Percentiles rank a stretch among this genome's conserved stretches.
These are phyloP conservation scores for Chironomus riparius DNA, from an alignment of 2,888 invertebrate genomes.

Conservation along the genomic window DNA sequence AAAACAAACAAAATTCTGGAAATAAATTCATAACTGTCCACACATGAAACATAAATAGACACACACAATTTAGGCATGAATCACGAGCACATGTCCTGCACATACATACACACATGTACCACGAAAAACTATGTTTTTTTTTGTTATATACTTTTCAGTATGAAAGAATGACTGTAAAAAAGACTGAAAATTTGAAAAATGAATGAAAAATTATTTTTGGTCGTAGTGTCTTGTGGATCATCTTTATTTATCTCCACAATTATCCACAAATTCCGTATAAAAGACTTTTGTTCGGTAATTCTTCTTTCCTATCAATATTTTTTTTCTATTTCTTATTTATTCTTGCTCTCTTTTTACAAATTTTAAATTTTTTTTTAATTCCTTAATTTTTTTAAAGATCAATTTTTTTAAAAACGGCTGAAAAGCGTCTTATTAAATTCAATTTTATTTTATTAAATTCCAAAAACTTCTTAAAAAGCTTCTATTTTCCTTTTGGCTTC, in stretches of 20 bases:
- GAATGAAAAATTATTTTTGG: conserved; percentile 15
- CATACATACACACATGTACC: not conserved
- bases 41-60: conserved; percentile 8
- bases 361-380: not conserved
- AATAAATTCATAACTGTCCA: not conserved
- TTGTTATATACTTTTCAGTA: not conserved
- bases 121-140: not conserved
- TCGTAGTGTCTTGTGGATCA: conserved; percentile 22
- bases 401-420: not conserved
- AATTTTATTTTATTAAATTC: not conserved
- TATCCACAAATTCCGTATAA: not conserved
- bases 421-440: conserved; percentile 1
- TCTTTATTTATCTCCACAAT: conserved; percentile 14
- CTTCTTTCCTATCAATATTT: conserved; percentile 17
- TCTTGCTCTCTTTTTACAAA: no score
- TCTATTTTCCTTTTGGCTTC: not conserved
- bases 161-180: not conserved
- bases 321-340: conserved; percentile 1
- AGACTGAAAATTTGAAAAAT: not conserved
- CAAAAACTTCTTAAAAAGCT: not conserved
- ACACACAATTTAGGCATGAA: conserved; percentile 6
- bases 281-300: conserved; percentile 23
- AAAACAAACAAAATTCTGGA: not conserved
- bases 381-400: not conserved
- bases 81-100: not conserved